Conservation (phyloP, 2,797 vertebrate genomes). For the Dallia pectoralis region DNA sequence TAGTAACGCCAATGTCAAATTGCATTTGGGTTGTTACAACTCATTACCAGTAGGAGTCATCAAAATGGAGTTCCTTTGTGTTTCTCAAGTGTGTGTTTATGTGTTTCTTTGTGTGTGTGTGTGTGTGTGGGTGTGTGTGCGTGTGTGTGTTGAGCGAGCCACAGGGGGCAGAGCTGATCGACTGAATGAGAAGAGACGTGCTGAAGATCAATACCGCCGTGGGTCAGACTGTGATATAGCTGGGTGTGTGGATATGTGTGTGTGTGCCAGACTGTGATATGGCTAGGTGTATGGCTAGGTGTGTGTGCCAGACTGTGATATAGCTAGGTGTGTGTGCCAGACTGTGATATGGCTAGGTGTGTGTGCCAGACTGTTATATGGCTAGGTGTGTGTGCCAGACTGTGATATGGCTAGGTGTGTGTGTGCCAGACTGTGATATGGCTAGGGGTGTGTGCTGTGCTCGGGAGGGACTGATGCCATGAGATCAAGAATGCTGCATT, state of each 20-base stretch:
- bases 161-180: conserved; percentile 64
- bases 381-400: no score
- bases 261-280: no score
- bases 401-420: no score
- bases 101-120: conserved; percentile 48
- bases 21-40: conserved; percentile 74
- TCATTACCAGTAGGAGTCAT: conserved; percentile 68
- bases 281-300: no score
- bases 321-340: conserved; percentile 19
- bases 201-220: conserved; percentile 64
- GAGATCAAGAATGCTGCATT: no score
- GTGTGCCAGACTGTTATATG: conserved; percentile 39
- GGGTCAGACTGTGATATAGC: conserved; percentile 71
- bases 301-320: no score
- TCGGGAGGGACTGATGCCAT: no score
- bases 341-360: conserved; percentile 70
- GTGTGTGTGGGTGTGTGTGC: conserved; percentile 56
- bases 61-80: conserved; percentile 62
- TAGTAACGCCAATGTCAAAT: conserved; percentile 72
- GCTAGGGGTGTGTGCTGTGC: no score
- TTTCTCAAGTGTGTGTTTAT: conserved; percentile 56
- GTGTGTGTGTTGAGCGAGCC: conserved; percentile 49
- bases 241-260: conserved; percentile 49
- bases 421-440: no score
- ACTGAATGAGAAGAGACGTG: conserved; percentile 50